Evolutionary conservation across 2,797 vertebrate genomes (phyloP).

Genomic region (Tarsius wallacei): DNA sequence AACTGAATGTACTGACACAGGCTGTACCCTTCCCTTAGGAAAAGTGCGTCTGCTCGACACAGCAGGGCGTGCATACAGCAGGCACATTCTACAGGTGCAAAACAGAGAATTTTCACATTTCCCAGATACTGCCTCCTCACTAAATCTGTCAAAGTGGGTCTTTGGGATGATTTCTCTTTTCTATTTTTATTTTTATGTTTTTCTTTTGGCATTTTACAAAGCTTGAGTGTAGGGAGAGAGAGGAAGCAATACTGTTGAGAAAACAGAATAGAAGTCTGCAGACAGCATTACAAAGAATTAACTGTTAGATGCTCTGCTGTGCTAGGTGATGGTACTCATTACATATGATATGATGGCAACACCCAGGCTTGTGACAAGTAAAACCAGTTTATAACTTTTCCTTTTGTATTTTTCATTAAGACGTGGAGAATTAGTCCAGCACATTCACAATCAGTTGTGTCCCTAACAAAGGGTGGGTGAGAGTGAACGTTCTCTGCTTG

Average conservation of each 20-base stretch:
- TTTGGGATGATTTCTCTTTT: background rate
- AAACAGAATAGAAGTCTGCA: background rate
- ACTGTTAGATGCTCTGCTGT: background rate
- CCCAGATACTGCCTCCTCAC: slow-evolving; percentile 62
- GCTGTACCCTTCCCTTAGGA: slow-evolving; percentile 62
- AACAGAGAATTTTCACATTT: slow-evolving; percentile 36
- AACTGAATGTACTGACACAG: slow-evolving; percentile 66
- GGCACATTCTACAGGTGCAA: slow-evolving; percentile 58
- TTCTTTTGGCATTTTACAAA: slow-evolving; percentile 13
- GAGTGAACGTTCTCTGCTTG: background rate
- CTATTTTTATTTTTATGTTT: background rate
- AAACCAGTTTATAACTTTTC: slow-evolving; percentile 33
- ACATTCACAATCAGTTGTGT: background rate
- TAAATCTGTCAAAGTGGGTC: slow-evolving; percentile 62
- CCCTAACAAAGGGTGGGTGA: background rate
- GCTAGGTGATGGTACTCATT: background rate
- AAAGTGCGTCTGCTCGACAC: background rate
- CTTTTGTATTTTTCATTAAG: slow-evolving; percentile 12
- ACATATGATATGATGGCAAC: background rate
- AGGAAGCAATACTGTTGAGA: slow-evolving; percentile 48
- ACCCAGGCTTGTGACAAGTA: background rate
- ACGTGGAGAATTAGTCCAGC: background rate
- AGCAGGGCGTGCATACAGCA: background rate
- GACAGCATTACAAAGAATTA: background rate
- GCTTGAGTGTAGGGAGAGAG: background rate